Evolutionary conservation across 2,888 invertebrate genomes (phyloP), one percentile per base, ranked within the genome.

Genomic region (Phorcus lineatus): DNA sequence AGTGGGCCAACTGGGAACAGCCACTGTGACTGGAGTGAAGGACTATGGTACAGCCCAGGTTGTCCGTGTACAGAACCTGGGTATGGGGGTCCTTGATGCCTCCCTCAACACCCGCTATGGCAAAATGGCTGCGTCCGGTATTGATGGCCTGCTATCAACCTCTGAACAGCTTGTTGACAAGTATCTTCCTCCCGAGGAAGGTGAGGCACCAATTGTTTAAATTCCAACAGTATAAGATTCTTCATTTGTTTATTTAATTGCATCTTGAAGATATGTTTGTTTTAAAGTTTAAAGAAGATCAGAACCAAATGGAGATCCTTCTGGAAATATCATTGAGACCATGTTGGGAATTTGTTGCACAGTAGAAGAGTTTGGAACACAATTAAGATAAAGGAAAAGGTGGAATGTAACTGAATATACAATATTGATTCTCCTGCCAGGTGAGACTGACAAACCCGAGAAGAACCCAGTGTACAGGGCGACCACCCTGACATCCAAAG

Each of bases 131-230:
- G 81, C 85, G 40, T 82, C 85, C 86, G 94, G 96, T 78, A 94
- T 96, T 24, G 96, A 96, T 91, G 94, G 94, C 2, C 95, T 96
- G 70, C 95, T 96, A 22, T 94, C 94, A 1, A 93, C 95, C 81
- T 96, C 96, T 24, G 96, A 96, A 94, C 95, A 95, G 81, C 94
- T 96, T 84, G 93, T 97, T 13, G 96, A 97, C 92, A 95, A 95
- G 90, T 96, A 96, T 92, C 94, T 96, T 85, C 96, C 95, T 24
- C 83, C 84, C n/a, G 86, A 80, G 17, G 78, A 84, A 55, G 82
- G 83, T 31, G 74, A 83, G 57, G 4, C 47, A 47, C 7, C 11
- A 11, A 55, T 54, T 75, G 17, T 36, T 28, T 66, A 40, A 22
- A 22, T n/a, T 4, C 47, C 4, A 47, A 47, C 36, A 36, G 2